Base-by-base conservation (phyloP, 2,888 invertebrate species). In the Polia nebulosa region DNA sequence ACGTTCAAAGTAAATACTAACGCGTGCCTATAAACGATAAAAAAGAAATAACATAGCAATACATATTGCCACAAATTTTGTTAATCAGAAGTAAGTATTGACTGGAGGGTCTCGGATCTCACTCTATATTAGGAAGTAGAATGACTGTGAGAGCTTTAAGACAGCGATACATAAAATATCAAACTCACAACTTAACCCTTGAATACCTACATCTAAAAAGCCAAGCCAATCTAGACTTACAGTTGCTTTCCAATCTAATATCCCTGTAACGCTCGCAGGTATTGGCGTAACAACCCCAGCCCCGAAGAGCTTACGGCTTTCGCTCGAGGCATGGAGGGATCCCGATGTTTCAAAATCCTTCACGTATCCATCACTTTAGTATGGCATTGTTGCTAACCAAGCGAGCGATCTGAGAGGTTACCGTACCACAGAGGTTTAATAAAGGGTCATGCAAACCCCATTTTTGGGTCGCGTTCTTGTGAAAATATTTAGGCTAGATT, bases 301-400 rank as follows among this genome's bases (percentile, higher is more conserved):
- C 32, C 32, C 61, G 7, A 11, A 13, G 52, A n/a, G 71, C 71
- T 45, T 53, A 71, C 1, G 29, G 52, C 25, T 59, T 44, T 20
- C 7, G 17, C 34, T 27, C 22, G 25, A 52, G 13, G 45, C 29
- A 44, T 22, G 5, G 7, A n/a, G 41, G 34, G 29, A 72, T 29
- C 13, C 47, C 34, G 52, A 72, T 49, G 41, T 47, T 58, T 65
- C 47, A 61, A 60, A 70, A 71, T 71, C 45, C 36, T 20, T 29
- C 29, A 8, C 8, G 22, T n/a, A 72, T 72, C 47, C 36, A 59
- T 59, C 55, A 66, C 20, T 25, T 44, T 6, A 8, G 29, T 32
- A 8, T 15, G 34, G 39, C 41, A 29, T 44, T 44, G 53, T 59
- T 59, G 32, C 39, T 22, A 39, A 32, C 32, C 44, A 32, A 52